Percentiles rank a stretch among this genome's conserved stretches.
Evolutionary conservation across 2,113 vertebrate genomes (phyloP).

Genomic region (Neogobius melanostomus): DNA sequence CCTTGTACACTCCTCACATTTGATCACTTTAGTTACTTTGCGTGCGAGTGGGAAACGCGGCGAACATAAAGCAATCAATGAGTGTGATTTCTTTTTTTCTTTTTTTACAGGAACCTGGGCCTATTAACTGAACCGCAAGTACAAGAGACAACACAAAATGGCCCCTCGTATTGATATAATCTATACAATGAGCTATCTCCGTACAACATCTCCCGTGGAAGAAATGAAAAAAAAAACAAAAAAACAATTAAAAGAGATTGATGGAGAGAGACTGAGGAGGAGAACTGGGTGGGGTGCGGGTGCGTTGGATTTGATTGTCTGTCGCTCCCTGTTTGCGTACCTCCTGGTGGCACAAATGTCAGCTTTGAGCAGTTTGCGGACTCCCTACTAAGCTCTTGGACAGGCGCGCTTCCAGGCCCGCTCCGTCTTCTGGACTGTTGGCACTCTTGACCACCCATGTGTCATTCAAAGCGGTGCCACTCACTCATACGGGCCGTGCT

Average conservation of each 20-base stretch:
- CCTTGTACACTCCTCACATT: constrained; percentile 46
- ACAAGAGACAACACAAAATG: constrained; percentile 29
- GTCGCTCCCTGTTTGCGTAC: constrained; percentile 75
- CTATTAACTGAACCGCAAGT: constrained; percentile 74
- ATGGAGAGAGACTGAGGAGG: constrained; percentile 63
- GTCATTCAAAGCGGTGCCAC: constrained; percentile 73
- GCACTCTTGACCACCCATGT: constrained; percentile 76
- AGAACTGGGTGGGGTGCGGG: constrained; percentile 45
- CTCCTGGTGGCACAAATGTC: constrained; percentile 84
- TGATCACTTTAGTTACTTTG: constrained; percentile 71
- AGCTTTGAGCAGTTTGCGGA: constrained; percentile 82
- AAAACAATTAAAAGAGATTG: constrained; percentile 74
- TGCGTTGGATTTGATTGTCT: constrained; percentile 63
- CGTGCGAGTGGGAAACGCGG: constrained; percentile 64
- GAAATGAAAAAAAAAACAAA: constrained; percentile 41
- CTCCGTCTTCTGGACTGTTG: constrained; percentile 83
- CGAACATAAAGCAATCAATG: constrained; percentile 83
- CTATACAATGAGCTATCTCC: constrained; percentile 48
- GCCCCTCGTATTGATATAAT: constrained; percentile 47
- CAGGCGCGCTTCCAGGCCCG: constrained; percentile 74
- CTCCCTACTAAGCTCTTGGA: constrained; percentile 83
- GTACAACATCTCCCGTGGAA: constrained; percentile 57
- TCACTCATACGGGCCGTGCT: constrained; percentile 56
- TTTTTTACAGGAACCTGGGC: constrained; percentile 74
- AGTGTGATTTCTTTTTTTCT: constrained; percentile 55